phyloP scores from a whole-genome alignment of 2,888 invertebrate genomes.

The Aporophyla nigra region DNA sequence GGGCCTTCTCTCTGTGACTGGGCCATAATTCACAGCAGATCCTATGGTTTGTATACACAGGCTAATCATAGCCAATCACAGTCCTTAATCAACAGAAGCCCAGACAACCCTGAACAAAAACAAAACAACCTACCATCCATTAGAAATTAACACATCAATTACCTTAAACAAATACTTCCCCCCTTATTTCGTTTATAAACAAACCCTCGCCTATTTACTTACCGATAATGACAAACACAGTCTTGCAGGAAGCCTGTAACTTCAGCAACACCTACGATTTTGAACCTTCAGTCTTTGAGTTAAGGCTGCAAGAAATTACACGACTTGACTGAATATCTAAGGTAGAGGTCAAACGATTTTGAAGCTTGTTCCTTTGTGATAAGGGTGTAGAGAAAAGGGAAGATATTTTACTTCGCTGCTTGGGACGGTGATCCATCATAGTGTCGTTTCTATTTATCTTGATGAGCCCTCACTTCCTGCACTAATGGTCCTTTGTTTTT shows the following conservation, averaged over 20 bases:
- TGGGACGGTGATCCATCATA: slow-evolving; percentile 87
- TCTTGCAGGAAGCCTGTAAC: slow-evolving; percentile 75
- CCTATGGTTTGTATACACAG: not conserved
- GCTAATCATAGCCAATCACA: slow-evolving; percentile 11
- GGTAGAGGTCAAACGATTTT: slow-evolving; percentile 56
- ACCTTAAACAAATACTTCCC: slow-evolving; percentile 58
- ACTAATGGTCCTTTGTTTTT: slow-evolving; percentile 85
- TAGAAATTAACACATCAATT: slow-evolving; percentile 60
- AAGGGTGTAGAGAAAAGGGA: slow-evolving; percentile 68
- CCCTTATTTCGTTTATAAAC: slow-evolving; percentile 71
- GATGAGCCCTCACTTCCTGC: slow-evolving; percentile 87
- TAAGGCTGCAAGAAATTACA: slow-evolving; percentile 56
- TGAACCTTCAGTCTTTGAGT: slow-evolving; percentile 67
- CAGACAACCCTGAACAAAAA: slow-evolving; percentile 23
- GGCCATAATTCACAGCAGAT: not conserved
- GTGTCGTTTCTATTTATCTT: slow-evolving; percentile 90
- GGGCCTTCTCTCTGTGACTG: not conserved
- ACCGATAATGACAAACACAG: slow-evolving; percentile 78
- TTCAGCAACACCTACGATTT: slow-evolving; percentile 61
- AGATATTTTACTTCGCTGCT: slow-evolving; percentile 71
- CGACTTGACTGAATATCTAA: slow-evolving; percentile 4
- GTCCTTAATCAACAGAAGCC: not conserved
- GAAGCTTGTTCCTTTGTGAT: slow-evolving; percentile 65
- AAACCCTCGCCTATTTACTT: slow-evolving; percentile 78
- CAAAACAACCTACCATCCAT: slow-evolving; percentile 35